phyloP scores from a whole-genome alignment of 2,888 invertebrate genomes.

The Sesamia inferens region DNA sequence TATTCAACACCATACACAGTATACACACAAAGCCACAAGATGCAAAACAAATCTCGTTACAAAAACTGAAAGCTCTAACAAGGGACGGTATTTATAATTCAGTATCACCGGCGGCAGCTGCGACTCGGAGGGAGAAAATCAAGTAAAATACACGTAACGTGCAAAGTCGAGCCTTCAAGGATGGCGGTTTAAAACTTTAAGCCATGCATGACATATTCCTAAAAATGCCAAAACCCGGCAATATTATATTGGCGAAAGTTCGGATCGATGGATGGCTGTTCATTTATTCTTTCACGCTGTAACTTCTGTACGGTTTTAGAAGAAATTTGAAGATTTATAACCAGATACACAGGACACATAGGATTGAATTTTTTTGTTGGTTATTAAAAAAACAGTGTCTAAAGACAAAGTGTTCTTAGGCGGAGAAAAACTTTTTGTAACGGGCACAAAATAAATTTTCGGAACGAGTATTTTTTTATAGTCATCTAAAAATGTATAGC shows the following conservation, averaged over 20 bases:
- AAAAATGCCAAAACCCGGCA: not conserved
- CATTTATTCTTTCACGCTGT: too few relatives aligned
- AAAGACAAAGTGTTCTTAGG: not conserved
- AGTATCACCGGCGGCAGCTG: constrained; percentile 44
- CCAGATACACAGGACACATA: too few relatives aligned
- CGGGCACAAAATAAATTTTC: too few relatives aligned
- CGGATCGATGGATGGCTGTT: too few relatives aligned
- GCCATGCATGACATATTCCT: not conserved
- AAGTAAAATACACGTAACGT: constrained; percentile 41
- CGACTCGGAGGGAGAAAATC: constrained; percentile 37
- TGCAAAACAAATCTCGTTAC: constrained; percentile 23
- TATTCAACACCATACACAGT: not conserved
- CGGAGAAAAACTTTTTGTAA: not conserved
- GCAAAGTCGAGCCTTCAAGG: constrained; percentile 27
- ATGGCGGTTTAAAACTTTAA: constrained; percentile 19
- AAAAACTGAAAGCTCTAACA: constrained; percentile 38
- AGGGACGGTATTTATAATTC: constrained; percentile 50
- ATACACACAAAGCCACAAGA: not conserved
- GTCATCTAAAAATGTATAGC: not conserved
- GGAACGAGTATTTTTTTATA: not conserved
- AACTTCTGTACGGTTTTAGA: too few relatives aligned
- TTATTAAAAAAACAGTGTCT: not conserved
- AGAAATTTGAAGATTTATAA: too few relatives aligned
- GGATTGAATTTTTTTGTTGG: not conserved
- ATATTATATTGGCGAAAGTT: too few relatives aligned